Conservation (phyloP, 2,797 vertebrate species). For the Tokudaia tokunoshimensis region DNA sequence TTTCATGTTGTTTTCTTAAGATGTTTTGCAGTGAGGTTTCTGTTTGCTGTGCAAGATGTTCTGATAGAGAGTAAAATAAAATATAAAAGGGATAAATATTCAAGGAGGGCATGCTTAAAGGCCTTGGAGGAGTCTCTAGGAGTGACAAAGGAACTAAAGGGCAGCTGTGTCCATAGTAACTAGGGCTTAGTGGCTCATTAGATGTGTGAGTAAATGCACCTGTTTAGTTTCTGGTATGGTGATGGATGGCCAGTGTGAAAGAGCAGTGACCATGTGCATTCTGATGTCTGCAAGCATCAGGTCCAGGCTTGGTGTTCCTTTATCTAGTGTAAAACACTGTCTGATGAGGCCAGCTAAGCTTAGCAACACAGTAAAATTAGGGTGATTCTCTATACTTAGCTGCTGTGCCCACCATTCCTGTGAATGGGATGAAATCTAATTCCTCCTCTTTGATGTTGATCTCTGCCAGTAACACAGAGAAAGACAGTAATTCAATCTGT, state of each 20-base stretch:
- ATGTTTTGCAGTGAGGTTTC: background rate
- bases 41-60: background rate
- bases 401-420: slow-evolving; percentile 5
- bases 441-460: slow-evolving; percentile 68
- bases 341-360: slow-evolving; percentile 42
- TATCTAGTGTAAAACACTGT: slow-evolving; percentile 1
- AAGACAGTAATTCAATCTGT: slow-evolving; percentile 60
- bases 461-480: slow-evolving; percentile 53
- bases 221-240: background rate
- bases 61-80: background rate
- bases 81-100: background rate
- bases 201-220: background rate
- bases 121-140: background rate
- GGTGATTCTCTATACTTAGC: slow-evolving; percentile 19
- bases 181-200: background rate
- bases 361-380: background rate
- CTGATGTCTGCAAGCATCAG: background rate
- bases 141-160: background rate
- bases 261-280: background rate
- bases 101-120: background rate
- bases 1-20: slow-evolving; percentile 5
- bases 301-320: slow-evolving; percentile 23
- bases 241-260: background rate
- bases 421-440: slow-evolving; percentile 66
- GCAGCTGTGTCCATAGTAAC: background rate